Conservation (phyloP, 2,113 vertebrate species). For the Xerus inauris region DNA sequence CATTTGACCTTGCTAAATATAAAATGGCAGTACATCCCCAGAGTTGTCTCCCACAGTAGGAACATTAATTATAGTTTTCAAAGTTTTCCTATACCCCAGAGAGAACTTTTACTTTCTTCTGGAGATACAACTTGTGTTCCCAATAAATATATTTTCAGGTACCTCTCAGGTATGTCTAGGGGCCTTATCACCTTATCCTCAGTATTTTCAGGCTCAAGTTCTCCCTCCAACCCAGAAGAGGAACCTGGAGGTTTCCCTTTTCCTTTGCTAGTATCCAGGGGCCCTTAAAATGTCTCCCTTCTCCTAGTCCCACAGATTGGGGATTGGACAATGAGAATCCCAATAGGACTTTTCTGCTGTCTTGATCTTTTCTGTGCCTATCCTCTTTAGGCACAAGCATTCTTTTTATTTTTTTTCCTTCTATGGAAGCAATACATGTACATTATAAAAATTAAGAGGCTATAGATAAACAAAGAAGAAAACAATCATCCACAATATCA, state of each 20-base stretch:
- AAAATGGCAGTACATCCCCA: neutral
- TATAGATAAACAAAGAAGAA: neutral
- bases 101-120: neutral
- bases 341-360: neutral
- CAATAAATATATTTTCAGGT: neutral
- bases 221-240: neutral
- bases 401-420: constrained; percentile 3
- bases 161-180: neutral
- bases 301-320: neutral
- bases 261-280: neutral
- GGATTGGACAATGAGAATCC: neutral
- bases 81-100: neutral
- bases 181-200: neutral
- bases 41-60: neutral
- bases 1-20: neutral
- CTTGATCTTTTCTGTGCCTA: neutral
- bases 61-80: neutral
- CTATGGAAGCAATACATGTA: neutral
- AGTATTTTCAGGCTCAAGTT: neutral
- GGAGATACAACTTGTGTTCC: neutral
- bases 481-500: neutral
- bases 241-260: neutral
- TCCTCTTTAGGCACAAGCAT: neutral
- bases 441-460: neutral
- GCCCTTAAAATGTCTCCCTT: neutral